A percentile compares a stretch with the other conserved stretches of the same genome.
These are phyloP conservation scores for Tetraodon nigroviridis DNA, from an alignment of 2,113 vertebrate species.

Conservation along the genomic window DNA sequence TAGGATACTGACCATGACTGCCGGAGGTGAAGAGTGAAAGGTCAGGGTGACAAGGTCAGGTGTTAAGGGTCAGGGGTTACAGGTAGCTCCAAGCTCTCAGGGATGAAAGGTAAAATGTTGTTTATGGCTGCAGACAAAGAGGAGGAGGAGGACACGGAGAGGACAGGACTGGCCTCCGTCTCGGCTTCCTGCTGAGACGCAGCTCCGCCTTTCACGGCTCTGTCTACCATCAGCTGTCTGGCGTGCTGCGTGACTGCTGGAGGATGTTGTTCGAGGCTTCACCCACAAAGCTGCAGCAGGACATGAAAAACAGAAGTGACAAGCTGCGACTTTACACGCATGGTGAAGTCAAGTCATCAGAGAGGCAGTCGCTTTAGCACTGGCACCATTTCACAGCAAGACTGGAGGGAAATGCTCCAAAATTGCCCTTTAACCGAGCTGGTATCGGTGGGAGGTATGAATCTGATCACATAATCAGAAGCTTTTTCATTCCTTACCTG, in stretches of 20 bases:
- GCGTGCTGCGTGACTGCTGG: conserved; percentile 5
- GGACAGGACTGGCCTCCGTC: conserved; percentile 20
- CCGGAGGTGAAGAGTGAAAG: conserved; percentile 46
- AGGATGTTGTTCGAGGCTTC: background rate
- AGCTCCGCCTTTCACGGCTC: conserved; percentile 27
- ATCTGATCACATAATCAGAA: background rate
- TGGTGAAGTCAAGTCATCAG: background rate
- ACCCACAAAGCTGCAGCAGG: background rate
- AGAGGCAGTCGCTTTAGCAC: background rate
- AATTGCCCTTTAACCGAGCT: background rate
- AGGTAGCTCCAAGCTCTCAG: conserved; percentile 75
- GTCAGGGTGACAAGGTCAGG: conserved; percentile 40
- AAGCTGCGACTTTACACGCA: background rate
- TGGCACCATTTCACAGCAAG: background rate
- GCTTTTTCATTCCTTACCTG: too few species aligned
- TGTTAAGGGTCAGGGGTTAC: conserved; percentile 82
- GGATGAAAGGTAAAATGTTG: conserved; percentile 81
- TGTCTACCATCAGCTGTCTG: conserved; percentile 39
- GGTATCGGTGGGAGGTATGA: background rate
- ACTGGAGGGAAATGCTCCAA: background rate
- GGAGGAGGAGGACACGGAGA: conserved; percentile 74
- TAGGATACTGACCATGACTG: conserved; percentile 47
- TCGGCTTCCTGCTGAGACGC: conserved; percentile 41
- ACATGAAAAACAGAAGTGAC: background rate
- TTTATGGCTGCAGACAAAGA: conserved; percentile 75